Percentiles rank a stretch among this genome's conserved stretches.
phyloP scores from a whole-genome alignment of 2,797 vertebrate species.

The Acanthopagrus latus region DNA sequence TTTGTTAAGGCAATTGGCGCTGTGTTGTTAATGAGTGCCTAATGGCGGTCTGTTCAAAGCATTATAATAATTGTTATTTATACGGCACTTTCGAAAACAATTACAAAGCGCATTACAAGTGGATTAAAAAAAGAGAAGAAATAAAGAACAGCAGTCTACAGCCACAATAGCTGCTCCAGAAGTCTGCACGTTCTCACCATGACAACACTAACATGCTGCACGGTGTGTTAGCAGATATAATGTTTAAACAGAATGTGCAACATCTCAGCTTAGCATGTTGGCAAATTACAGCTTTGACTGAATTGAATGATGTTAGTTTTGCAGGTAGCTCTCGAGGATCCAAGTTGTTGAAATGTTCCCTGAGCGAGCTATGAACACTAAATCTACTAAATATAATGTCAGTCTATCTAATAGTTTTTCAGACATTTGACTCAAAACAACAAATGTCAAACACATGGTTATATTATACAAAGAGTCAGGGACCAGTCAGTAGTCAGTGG shows the following conservation, averaged over 20 bases:
- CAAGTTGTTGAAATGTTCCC: neutral
- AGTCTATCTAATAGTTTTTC: neutral
- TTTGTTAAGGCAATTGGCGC: conserved; percentile 8
- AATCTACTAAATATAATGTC: neutral
- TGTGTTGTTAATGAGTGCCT: conserved; percentile 27
- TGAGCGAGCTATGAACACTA: neutral
- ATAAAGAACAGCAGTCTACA: neutral
- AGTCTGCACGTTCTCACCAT: neutral
- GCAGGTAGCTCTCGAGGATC: neutral
- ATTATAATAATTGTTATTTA: conserved; percentile 17
- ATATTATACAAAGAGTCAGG: neutral
- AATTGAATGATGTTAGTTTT: neutral
- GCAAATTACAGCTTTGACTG: neutral
- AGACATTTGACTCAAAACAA: neutral
- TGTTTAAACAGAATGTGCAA: neutral
- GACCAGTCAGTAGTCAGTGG: neutral
- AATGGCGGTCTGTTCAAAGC: conserved; percentile 19
- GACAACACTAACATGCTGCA: neutral
- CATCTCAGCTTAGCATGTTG: neutral
- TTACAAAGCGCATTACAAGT: conserved; percentile 9
- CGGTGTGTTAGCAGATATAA: neutral
- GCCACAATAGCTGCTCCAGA: neutral
- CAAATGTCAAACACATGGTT: neutral
- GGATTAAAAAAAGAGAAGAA: neutral
- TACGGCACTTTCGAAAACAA: conserved; percentile 14